A percentile compares a stretch with the other conserved stretches of the same genome.
phyloP scores from a whole-genome alignment of 92 coral and sea anemone species.

The Ricordea florida region DNA sequence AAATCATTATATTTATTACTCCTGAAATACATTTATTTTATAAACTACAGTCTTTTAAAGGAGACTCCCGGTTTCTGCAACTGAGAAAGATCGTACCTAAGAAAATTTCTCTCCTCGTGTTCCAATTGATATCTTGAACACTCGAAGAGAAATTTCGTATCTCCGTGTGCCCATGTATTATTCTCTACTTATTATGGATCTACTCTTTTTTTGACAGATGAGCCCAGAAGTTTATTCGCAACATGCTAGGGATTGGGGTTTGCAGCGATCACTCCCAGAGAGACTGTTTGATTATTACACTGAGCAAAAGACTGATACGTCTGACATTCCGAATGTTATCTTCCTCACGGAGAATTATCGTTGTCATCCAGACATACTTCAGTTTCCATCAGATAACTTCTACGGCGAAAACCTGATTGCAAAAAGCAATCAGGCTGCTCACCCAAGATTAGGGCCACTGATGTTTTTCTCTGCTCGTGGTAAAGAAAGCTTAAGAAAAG shows the following conservation, averaged over 20 bases:
- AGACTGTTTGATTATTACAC: conserved; percentile 74
- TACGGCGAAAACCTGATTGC: conserved; percentile 66
- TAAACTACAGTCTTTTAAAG: too few relatives aligned
- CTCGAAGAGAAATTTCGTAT: too few relatives aligned
- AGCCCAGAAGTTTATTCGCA: conserved; percentile 75
- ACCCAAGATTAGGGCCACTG: conserved; percentile 67
- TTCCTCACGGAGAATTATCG: conserved; percentile 87
- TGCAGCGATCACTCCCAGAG: conserved; percentile 78
- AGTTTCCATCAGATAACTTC: conserved; percentile 78
- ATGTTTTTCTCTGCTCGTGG: conserved; percentile 71
- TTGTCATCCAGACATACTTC: conserved; percentile 80
- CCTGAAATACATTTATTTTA: too few relatives aligned
- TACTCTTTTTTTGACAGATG: conserved; percentile 30
- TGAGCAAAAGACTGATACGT: background rate
- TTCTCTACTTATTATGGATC: background rate
- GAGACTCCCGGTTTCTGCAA: too few relatives aligned
- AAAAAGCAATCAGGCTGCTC: conserved; percentile 51
- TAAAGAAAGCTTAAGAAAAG: conserved; percentile 58
- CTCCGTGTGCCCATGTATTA: background rate
- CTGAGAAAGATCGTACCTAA: too few relatives aligned
- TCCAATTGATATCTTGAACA: background rate
- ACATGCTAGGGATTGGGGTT: conserved; percentile 66
- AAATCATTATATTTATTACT: too few relatives aligned
- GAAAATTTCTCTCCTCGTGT: too few relatives aligned
- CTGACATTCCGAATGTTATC: conserved; percentile 34